Evolutionary conservation across 2,113 vertebrate genomes (phyloP).

Genomic region (Ochotona princeps): DNA sequence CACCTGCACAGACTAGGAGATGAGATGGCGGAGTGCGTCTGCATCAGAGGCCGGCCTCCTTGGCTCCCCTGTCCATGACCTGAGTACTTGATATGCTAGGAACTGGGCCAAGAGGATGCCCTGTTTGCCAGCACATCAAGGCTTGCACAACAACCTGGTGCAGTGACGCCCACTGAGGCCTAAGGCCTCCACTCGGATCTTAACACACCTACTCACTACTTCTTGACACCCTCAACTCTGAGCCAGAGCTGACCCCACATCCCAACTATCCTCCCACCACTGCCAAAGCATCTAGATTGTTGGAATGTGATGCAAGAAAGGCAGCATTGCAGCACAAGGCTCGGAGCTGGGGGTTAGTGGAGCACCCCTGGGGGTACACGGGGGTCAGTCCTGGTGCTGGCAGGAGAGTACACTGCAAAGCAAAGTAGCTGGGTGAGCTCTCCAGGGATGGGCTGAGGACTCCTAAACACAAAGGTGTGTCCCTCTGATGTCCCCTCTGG

Average conservation of each 20-base stretch:
- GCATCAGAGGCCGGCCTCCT: neutral
- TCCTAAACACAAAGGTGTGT: neutral
- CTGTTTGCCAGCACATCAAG: neutral
- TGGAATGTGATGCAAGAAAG: rapidly evolving
- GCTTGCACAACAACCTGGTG: neutral
- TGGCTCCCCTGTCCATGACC: neutral
- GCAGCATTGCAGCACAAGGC: rapidly evolving
- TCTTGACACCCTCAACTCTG: neutral
- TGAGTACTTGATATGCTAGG: neutral
- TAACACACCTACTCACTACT: neutral
- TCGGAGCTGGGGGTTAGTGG: neutral
- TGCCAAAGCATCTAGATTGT: neutral
- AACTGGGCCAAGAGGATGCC: neutral
- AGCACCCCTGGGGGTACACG: neutral
- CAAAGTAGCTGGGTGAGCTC: neutral
- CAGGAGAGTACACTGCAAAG: rapidly evolving
- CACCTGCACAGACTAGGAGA: neutral
- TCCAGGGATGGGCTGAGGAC: neutral
- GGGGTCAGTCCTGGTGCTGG: neutral
- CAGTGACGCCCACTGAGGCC: neutral
- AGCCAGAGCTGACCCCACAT: too few relatives aligned
- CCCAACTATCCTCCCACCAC: neutral
- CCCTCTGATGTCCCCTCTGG: neutral
- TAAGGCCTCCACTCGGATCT: rapidly evolving
- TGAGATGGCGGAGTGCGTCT: neutral